phyloP scores from a whole-genome alignment of 2,888 invertebrate species.

The Idaea biselata region DNA sequence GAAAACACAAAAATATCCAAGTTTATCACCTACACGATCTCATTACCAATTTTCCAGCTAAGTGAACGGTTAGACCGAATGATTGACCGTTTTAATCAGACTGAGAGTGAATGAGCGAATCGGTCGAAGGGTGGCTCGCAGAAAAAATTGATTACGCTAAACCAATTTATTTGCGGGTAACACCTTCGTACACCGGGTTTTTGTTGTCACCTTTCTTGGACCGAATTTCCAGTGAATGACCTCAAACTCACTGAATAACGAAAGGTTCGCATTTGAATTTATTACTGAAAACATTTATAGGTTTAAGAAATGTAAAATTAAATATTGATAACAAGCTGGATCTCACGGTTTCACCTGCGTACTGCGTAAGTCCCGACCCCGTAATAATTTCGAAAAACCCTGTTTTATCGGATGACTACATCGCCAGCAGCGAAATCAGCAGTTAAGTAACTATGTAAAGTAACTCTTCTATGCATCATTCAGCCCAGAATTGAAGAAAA shows the following conservation, averaged over 20 bases:
- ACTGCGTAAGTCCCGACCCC: conserved; percentile 11
- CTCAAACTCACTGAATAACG: no score
- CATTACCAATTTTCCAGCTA: conserved; percentile 78
- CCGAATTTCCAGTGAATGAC: not conserved
- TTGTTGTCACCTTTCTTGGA: conserved; percentile 32
- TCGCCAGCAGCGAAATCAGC: no score
- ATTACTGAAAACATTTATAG: no score
- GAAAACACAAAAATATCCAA: conserved; percentile 38
- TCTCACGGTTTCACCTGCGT: no score
- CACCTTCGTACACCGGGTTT: conserved; percentile 43
- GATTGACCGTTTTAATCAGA: conserved; percentile 75
- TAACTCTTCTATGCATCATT: no score
- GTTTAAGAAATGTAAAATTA: no score
- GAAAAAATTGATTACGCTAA: conserved; percentile 72
- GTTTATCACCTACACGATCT: conserved; percentile 68
- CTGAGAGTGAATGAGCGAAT: conserved; percentile 58
- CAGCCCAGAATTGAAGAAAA: no score
- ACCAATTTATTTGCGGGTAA: conserved; percentile 67
- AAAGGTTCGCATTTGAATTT: no score
- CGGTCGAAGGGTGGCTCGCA: conserved; percentile 35
- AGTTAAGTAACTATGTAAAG: no score
- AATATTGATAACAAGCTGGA: no score
- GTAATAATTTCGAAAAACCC: not conserved
- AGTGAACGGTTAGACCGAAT: conserved; percentile 72
- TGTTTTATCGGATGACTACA: no score